These are phyloP conservation scores for Centruroides sculpturatus DNA, from an alignment of 1,140 invertebrate genomes.

Conservation along the genomic window DNA sequence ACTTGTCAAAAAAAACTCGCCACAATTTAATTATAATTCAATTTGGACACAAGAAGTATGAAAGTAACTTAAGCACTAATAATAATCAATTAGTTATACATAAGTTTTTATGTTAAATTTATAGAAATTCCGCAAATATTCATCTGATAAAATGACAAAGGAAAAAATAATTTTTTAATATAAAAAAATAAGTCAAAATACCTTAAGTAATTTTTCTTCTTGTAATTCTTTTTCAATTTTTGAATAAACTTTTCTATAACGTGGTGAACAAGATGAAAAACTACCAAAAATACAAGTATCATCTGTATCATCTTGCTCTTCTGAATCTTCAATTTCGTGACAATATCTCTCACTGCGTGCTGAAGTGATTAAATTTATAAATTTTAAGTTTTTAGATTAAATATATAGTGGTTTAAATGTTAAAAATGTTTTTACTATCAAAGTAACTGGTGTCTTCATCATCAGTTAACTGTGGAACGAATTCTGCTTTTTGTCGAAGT, in stretches of 20 bases:
- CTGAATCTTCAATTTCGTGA: constrained; percentile 63
- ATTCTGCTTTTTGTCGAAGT: constrained; percentile 92
- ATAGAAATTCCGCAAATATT: no score
- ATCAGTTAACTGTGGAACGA: constrained; percentile 89
- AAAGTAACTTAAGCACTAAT: no score
- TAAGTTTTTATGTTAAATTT: no score
- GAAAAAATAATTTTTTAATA: no score
- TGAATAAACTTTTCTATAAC: constrained; percentile 46
- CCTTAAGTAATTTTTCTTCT: constrained; percentile 20
- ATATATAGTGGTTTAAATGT: no score
- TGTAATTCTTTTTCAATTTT: constrained; percentile 28
- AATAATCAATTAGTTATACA: no score
- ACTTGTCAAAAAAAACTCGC: no score
- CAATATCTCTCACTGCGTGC: constrained; percentile 75
- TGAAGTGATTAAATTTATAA: constrained; percentile 26
- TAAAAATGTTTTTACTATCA: constrained; percentile 50
- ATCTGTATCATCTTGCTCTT: constrained; percentile 73
- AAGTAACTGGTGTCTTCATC: constrained; percentile 99
- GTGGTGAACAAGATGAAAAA: constrained; percentile 87
- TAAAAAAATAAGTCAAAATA: background rate
- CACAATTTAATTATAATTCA: no score
- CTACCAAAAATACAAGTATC: constrained; percentile 45
- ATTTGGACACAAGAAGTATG: no score
- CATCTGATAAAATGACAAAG: no score
- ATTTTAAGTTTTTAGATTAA: no score